Conservation (phyloP, 2,797 vertebrate species). For the Sphenodon punctatus region DNA sequence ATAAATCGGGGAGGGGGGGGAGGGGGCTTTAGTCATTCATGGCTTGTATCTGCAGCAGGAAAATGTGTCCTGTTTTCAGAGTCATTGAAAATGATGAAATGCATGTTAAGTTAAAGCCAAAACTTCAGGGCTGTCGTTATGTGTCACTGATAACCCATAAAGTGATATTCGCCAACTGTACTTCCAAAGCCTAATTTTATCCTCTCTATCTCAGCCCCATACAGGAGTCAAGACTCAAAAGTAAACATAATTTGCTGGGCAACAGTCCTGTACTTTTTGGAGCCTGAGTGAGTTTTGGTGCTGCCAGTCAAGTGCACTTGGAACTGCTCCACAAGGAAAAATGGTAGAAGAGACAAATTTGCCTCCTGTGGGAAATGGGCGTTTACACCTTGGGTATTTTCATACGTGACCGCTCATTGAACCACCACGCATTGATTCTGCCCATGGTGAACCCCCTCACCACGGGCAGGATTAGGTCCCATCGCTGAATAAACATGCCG, state of each 20-base stretch:
- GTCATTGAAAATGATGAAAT: constrained; percentile 25
- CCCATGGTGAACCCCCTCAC: no score
- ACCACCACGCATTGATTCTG: no score
- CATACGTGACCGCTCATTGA: no score
- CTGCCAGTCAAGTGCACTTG: not conserved
- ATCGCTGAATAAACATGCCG: no score
- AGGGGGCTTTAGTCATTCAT: constrained; percentile 7
- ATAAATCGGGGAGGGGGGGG: constrained; percentile 10
- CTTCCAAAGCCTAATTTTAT: not conserved
- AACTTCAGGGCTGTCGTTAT: not conserved
- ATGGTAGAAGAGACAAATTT: not conserved
- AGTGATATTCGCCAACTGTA: not conserved
- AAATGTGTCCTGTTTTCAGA: constrained; percentile 19
- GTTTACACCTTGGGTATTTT: rapidly evolving
- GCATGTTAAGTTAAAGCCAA: not conserved
- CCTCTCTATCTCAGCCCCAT: not conserved
- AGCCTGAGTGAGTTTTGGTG: not conserved
- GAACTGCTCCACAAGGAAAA: not conserved
- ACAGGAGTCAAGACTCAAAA: not conserved
- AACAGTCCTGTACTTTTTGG: not conserved
- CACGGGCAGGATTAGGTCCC: no score
- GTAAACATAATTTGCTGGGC: constrained; percentile 30
- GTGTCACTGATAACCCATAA: not conserved
- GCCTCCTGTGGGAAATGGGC: not conserved
- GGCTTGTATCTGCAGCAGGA: not conserved